Evolutionary conservation across 1,140 invertebrate species (phyloP).

Genomic region (Catajapyx aquilonaris): DNA sequence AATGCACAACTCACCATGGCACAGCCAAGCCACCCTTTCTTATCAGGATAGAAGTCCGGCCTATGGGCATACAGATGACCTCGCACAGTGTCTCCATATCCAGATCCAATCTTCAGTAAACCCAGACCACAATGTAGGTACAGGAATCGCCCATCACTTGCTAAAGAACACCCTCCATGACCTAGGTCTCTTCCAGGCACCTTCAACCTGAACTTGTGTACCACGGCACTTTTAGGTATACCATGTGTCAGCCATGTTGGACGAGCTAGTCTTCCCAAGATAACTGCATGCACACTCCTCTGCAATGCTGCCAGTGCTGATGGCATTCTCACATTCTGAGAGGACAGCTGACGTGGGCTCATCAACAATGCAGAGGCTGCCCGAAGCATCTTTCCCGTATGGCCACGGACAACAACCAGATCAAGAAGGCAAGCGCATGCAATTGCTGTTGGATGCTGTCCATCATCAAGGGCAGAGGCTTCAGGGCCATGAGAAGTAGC

Average conservation of each 20-base stretch:
- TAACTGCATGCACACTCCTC: slow-evolving; percentile 66
- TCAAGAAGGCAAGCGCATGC: slow-evolving; percentile 78
- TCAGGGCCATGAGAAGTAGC: slow-evolving; percentile 38
- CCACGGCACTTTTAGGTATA: slow-evolving; percentile 48
- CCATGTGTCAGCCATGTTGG: slow-evolving; percentile 78
- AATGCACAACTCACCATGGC: slow-evolving; percentile 51
- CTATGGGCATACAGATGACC: slow-evolving; percentile 65
- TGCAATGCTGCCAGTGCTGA: slow-evolving; percentile 65
- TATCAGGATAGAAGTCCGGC: slow-evolving; percentile 47
- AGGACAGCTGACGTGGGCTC: slow-evolving; percentile 49
- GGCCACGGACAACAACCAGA: slow-evolving; percentile 73
- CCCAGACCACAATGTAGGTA: slow-evolving; percentile 61
- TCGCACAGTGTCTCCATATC: slow-evolving; percentile 72
- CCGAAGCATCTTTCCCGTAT: slow-evolving; percentile 74
- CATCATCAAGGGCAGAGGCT: slow-evolving; percentile 26
- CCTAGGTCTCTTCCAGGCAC: too few species aligned
- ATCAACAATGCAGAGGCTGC: slow-evolving; percentile 73
- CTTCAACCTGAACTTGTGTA: too few species aligned
- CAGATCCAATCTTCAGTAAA: slow-evolving; percentile 75
- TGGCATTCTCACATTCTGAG: slow-evolving; percentile 67
- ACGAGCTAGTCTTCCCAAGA: slow-evolving; percentile 57
- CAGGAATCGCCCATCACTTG: slow-evolving; percentile 70
- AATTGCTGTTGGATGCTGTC: slow-evolving; percentile 52
- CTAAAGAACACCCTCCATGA: too few species aligned
- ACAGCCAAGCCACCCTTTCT: slow-evolving; percentile 61